Evolutionary conservation across 2,888 invertebrate genomes (phyloP).

Genomic region (Autographa pulchrina): DNA sequence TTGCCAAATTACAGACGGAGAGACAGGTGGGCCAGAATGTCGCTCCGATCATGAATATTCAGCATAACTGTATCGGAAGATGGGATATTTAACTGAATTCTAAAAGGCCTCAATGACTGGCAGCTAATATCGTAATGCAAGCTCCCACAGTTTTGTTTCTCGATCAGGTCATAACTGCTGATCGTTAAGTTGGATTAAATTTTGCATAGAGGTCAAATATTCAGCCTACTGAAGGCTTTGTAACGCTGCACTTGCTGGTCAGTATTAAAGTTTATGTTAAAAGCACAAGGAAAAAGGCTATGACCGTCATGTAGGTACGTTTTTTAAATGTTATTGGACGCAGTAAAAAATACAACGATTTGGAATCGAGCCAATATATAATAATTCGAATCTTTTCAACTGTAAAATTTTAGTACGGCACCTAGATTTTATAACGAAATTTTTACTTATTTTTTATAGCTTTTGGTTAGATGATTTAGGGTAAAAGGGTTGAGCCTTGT

Average conservation of each 20-base stretch:
- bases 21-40: conserved; percentile 30
- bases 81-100: conserved; percentile 29
- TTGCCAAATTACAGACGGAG: conserved; percentile 48
- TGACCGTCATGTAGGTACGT: background rate
- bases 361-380: conserved; percentile 27
- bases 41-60: conserved; percentile 49
- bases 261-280: background rate
- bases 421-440: conserved; percentile 19
- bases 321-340: conserved; percentile 29
- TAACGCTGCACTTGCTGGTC: background rate
- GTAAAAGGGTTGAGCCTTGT: background rate
- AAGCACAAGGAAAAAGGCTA: background rate
- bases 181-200: background rate
- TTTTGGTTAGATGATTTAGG: background rate
- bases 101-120: background rate
- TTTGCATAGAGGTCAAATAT: conserved; percentile 7
- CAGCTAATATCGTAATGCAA: background rate
- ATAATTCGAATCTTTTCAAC: conserved; percentile 20
- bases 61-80: conserved; percentile 33
- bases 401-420: conserved; percentile 28
- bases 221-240: background rate
- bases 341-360: conserved; percentile 33
- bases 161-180: background rate
- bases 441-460: background rate
- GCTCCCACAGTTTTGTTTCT: background rate